Base-by-base conservation (phyloP, 2,797 vertebrate species). In the Psittacula echo region DNA sequence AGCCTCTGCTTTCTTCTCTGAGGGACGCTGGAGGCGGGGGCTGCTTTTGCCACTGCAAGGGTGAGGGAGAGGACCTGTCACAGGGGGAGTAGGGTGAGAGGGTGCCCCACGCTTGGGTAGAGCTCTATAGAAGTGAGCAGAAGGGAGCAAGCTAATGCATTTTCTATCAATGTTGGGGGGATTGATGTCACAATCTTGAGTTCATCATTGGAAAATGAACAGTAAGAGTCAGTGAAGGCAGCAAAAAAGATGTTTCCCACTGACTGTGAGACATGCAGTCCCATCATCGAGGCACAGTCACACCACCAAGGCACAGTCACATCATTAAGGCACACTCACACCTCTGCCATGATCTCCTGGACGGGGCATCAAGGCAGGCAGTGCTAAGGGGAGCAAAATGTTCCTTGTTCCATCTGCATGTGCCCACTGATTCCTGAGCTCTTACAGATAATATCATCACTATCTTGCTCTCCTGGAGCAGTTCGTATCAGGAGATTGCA, bases 261-360 rank as follows among this genome's bases (percentile, higher is more conserved):
- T 78, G 58, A 8, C 12, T 65, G 58, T 9, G 44, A 68, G 42
- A 56, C 5, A 5, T 8, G 6, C 19, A 23, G 24, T 30, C 7
- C 4, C 47, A 39, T 58, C 54, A 10, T 23, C 0, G 0, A 48
- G 72, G 18, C 44, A 62, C 2, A 27, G n/a, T 22, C 5, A 4
- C 39, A 34, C 51, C 64, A 9, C 26, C 0, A 0, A 48, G 75
- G 20, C 42, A 62, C 1, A 12, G 24, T 27, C 6, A 5, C 37
- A 39, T 39, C 37, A 39, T 39, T 11, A 39, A 39, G 10, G 37
- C 37, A 37, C 37, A 37, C 37, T 37, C 37, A 37, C 22, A 32
- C 62, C 65, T 42, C 65, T 71, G 58, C 34, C 41, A 23, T 0
- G 1, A 14, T 27, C 51, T 32, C 53, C 51, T 54, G 67, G 20